phyloP scores from a whole-genome alignment of 2,888 invertebrate genomes.

The Nasonovia ribisnigri region DNA sequence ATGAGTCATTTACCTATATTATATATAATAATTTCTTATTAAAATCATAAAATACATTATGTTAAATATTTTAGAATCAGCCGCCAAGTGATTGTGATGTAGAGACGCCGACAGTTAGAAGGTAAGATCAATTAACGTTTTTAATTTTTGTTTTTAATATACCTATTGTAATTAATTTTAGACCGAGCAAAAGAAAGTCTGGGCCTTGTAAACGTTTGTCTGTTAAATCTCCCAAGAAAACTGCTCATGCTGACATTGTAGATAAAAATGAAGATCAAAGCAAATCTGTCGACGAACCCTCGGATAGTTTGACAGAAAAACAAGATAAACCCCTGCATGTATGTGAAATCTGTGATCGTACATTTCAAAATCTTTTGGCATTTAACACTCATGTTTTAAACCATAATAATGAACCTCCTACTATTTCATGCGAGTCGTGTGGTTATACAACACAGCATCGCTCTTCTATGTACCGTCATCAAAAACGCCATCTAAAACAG shows the following conservation, averaged over 20 bases:
- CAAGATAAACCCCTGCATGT: conserved; percentile 66
- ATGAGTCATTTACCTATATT: background rate
- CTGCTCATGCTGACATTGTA: background rate
- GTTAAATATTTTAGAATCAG: conserved; percentile 37
- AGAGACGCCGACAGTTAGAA: background rate
- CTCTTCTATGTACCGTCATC: conserved; percentile 73
- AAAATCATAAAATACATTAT: background rate
- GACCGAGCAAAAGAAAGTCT: conserved; percentile 58
- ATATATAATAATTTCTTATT: background rate
- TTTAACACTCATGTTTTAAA: conserved; percentile 64
- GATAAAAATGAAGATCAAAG: background rate
- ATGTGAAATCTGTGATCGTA: conserved; percentile 67
- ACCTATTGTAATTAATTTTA: conserved; percentile 5
- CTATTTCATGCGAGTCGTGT: conserved; percentile 68
- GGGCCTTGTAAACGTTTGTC: conserved; percentile 61
- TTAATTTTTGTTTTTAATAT: background rate
- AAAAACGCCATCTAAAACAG: conserved; percentile 74
- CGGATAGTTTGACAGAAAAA: conserved; percentile 27
- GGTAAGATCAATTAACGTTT: background rate
- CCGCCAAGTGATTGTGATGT: conserved; percentile 46
- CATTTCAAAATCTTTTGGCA: conserved; percentile 67
- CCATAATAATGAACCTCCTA: conserved; percentile 65
- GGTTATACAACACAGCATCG: conserved; percentile 71
- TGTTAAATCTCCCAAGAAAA: conserved; percentile 56
- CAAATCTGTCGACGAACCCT: background rate